These are phyloP conservation scores for Diadophis punctatus DNA, from an alignment of 2,113 vertebrate species.

Conservation along the genomic window DNA sequence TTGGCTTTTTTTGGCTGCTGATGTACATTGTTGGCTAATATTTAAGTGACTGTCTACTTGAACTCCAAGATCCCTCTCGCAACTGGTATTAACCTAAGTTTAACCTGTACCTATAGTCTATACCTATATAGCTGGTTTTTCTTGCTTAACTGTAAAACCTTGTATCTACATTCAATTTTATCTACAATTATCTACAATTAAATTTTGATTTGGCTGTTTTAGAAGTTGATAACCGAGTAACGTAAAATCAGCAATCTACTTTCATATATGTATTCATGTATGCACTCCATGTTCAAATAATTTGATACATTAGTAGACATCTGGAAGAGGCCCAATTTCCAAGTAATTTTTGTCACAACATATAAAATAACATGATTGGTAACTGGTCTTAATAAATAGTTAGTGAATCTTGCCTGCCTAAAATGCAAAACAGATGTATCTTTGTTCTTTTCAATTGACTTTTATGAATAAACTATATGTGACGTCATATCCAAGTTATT, in stretches of 20 bases:
- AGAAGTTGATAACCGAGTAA: conserved; percentile 49
- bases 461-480: conserved; percentile 84
- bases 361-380: conserved; percentile 78
- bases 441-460: conserved; percentile 83
- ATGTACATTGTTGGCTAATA: background rate
- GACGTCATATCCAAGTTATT: conserved; percentile 80
- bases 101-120: background rate
- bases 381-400: conserved; percentile 83
- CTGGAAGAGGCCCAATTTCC: conserved; percentile 73
- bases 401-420: conserved; percentile 74
- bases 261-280: conserved; percentile 54
- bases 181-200: background rate
- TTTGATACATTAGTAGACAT: conserved; percentile 77
- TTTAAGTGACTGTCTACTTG: background rate
- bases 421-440: conserved; percentile 84
- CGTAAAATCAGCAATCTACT: conserved; percentile 16
- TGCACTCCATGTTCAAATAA: conserved; percentile 68
- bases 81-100: background rate
- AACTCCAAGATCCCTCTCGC: background rate
- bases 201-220: conserved; percentile 44
- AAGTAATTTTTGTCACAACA: conserved; percentile 75
- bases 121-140: background rate
- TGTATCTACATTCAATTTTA: no score
- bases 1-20: background rate
- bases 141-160: no score